These are phyloP conservation scores for Drosophila eohydei DNA, from an alignment of 2,888 invertebrate species.

Conservation along the genomic window DNA sequence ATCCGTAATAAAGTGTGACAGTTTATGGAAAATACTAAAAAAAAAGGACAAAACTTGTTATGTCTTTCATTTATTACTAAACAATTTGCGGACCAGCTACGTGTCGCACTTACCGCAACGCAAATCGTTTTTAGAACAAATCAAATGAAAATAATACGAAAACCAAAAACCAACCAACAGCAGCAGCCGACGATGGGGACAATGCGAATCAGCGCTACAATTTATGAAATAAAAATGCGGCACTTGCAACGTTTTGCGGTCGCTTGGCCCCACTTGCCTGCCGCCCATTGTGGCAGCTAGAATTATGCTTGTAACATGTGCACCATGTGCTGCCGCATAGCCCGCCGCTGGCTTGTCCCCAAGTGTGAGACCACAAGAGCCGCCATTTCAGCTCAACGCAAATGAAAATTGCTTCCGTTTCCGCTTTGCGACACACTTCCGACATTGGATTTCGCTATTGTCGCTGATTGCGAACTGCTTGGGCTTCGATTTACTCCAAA, in stretches of 20 bases:
- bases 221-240: slow-evolving; percentile 73
- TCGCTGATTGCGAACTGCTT: slow-evolving; percentile 67
- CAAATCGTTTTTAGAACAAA: slow-evolving; percentile 32
- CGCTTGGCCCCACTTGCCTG: slow-evolving; percentile 37
- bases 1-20: slow-evolving; percentile 72
- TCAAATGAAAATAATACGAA: slow-evolving; percentile 24
- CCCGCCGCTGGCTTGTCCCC: slow-evolving; percentile 2
- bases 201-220: slow-evolving; percentile 52
- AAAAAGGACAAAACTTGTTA: slow-evolving; percentile 8
- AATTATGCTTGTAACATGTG: slow-evolving; percentile 73
- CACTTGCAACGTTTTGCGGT: slow-evolving; percentile 73
- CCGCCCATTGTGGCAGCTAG: slow-evolving; percentile 42
- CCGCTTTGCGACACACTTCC: slow-evolving; percentile 66
- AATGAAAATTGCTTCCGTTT: slow-evolving; percentile 82
- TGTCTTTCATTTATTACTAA: slow-evolving; percentile 18
- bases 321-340: slow-evolving; percentile 60
- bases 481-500: slow-evolving; percentile 44
- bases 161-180: slow-evolving; percentile 8
- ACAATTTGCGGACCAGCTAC: slow-evolving; percentile 13
- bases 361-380: slow-evolving; percentile 57
- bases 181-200: slow-evolving; percentile 14
- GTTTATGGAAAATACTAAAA: slow-evolving; percentile 62
- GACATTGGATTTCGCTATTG: slow-evolving; percentile 64
- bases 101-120: slow-evolving; percentile 21
- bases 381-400: slow-evolving; percentile 70